Evolutionary conservation across 2,797 vertebrate species (phyloP), one percentile per base, ranked within the genome.

Genomic region (Chiropotes sagulatus): DNA sequence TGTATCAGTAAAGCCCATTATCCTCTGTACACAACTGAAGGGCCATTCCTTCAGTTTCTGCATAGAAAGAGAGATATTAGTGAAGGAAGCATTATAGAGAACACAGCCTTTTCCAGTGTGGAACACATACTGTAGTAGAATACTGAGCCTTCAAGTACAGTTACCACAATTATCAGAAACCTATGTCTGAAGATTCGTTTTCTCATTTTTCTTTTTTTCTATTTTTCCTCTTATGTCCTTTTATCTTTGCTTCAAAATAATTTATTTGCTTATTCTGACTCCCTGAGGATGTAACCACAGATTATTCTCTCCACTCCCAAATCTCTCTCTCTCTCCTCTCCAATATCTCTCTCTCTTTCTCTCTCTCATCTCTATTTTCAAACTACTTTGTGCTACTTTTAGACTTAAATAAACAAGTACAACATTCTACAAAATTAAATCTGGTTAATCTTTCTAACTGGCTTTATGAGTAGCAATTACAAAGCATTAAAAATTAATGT

Each of bases 251-350:
- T 61, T 76, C 17, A 22, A 41, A 52, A 30, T 57, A 14, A 20
- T 57, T 48, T 39, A 4, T 78, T 78, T 64, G 6, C 61, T 78
- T 85, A 61, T 75, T 76, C 72, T 76, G 28, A 57, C 17, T 33
- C 1, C n/a, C 57, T 76, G 11, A 4, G 48, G 13, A 46, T 24
- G 10, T 36, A 83, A 30, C 36, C 33, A 36, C 22, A 73, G 17
- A 12, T 30, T 15, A 4, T 14, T 22, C 8, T 48, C 17, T n/a
- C 33, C 20, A 10, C 33, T 33, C 3, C 48, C 3, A 0, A 22
- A 54, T 13, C 13, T n/a, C n/a, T 41, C 52, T 50, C 46, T 79
- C 33, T 50, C 19, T 79, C 30, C 46, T 12, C 2, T 33, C 46
- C 28, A 14, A 7, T 14, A 30, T 64, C 58, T 6, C 26, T 30